Evolutionary conservation across 2,888 invertebrate genomes (phyloP), one percentile per base, ranked within the genome.

Genomic region (Hololepta plana): DNA sequence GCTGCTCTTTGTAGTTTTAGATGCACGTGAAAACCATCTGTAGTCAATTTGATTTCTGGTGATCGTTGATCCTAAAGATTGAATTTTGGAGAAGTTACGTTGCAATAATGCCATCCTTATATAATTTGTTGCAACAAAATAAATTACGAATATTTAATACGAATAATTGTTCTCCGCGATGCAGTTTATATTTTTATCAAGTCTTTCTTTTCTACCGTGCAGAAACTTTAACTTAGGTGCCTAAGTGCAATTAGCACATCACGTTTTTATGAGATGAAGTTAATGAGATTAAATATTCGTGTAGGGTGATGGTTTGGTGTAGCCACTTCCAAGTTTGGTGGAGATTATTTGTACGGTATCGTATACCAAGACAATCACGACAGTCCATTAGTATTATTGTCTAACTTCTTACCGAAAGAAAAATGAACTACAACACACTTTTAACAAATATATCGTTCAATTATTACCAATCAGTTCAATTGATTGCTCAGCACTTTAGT

Each of bases 301-400:
- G 85, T 33, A 85, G 67, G 44, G 74, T 75, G 47, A 80, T 76
- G 38, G 85, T 87, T 57, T 84, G 84, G 56, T 87, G 85, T 55
- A 87, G 62, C 85, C 85, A 87, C 84, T 85, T 85, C 77, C 81
- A 85, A 53, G 85, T 87, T 60, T 84, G 84, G 60, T 85, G 82
- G 60, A 84, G 72, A 60, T 72, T 69, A 61, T 75, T 79, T 59
- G 77, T 74, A 64, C 84, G 80, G 68, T 69, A 72, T 61, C 84
- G 76, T 63, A 84, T 76, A 66, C 77, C 81, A 67, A 84, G 65
- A 71, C 77, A 77, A 57, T 79, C 77, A 55, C 72, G 70, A 56
- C 70, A 72, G 62, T 70, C 70, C 62, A 65, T 72, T 45, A 51
- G 51, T 53, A 54, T 54, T 45, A n/a, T n/a, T n/a, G n/a, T n/a